Base-by-base conservation (phyloP, 2,888 invertebrate species). In the Apamea monoglypha region DNA sequence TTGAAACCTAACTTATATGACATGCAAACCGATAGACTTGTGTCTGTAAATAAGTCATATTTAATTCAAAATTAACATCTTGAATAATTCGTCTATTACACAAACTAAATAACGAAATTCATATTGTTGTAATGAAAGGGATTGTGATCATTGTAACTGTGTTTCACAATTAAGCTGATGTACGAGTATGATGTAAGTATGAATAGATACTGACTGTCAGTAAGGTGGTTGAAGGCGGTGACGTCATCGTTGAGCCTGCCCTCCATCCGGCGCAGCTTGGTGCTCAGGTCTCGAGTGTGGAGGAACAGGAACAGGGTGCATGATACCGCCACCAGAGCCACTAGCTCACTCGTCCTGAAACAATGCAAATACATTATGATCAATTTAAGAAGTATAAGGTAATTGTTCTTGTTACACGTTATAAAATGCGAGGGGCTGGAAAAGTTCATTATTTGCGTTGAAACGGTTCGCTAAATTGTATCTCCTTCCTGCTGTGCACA, bases 301-400 rank as follows among this genome's bases (percentile, higher is more conserved):
- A 98, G 97, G 95, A 98, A 98, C 90, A 98, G 97, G 95, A 98
- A 98, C 91, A 98, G 96, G 2, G 98, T 98, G 91, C 98, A 98
- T 70, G 98, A 98, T 85, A 98, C 98, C 56, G 98, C 98, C 91
- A 98, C 97, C 86, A 98, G 96, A 32, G 98, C 98, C 89, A 98
- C 98, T 92, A 98, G 97, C 95, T 98, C 98, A 92, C 98, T 98
- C 78, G 98, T 98, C 95, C 98, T 98, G 97, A 0, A 95, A 95
- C 84, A 91, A 92, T 8, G 47, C 18, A 56, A 12, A 21, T 7
- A 69, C 8, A n/a, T 25, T 1, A 47, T 29, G 29, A 32, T 78
- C 21, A 47, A 44, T 25, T 40, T 36, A 25, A 8, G 44, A 36
- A 77, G 18, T 25, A 14, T 47, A 32, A 6, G 10, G 14, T 25